Conservation (phyloP, 2,888 invertebrate species). For the Xanthia icteritia region DNA sequence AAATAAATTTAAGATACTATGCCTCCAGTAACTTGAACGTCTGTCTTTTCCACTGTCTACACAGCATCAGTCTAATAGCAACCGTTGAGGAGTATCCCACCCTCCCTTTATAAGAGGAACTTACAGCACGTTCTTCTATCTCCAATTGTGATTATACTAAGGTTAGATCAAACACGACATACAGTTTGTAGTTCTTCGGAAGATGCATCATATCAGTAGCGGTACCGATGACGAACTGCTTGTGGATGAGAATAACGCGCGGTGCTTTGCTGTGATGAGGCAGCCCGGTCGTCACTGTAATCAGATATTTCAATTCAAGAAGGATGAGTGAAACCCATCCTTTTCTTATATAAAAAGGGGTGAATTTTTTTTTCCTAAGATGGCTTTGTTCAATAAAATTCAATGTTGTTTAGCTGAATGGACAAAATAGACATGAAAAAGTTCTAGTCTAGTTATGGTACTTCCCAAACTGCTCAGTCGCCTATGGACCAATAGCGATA, state of each 20-base stretch:
- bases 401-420: not conserved
- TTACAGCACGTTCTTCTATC: not conserved
- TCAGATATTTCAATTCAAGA: slow-evolving; percentile 8
- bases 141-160: not conserved
- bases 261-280: slow-evolving; percentile 84
- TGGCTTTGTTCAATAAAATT: not conserved
- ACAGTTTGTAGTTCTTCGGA: slow-evolving; percentile 85
- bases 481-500: not conserved
- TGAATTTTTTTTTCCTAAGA: not conserved
- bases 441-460: no score
- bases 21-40: not conserved
- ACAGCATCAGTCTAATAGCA: not conserved
- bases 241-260: slow-evolving; percentile 81
- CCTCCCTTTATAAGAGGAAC: not conserved
- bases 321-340: not conserved
- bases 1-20: not conserved
- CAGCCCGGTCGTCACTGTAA: slow-evolving; percentile 79
- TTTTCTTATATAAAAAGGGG: not conserved
- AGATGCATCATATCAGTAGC: slow-evolving; percentile 80
- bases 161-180: slow-evolving; percentile 56
- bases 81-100: no score
- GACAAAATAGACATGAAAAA: not conserved
- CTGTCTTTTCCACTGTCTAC: not conserved
- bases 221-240: slow-evolving; percentile 82
- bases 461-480: no score